A percentile compares a stretch with the other conserved stretches of the same genome.
These are phyloP conservation scores for Sussaba pulchella DNA, from an alignment of 2,888 invertebrate species.

Conservation along the genomic window DNA sequence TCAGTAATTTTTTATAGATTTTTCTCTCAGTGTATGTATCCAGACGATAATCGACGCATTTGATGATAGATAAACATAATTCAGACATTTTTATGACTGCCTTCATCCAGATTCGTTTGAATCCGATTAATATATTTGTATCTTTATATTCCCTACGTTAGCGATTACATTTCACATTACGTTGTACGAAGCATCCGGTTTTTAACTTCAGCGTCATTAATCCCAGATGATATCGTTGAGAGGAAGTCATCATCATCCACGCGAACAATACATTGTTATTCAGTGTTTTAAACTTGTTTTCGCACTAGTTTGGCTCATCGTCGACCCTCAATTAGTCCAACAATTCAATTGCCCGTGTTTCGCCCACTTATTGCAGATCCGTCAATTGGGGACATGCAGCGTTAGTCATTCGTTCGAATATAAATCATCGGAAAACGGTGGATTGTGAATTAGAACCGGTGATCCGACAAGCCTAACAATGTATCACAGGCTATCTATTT, in stretches of 20 bases:
- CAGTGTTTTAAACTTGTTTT: background rate
- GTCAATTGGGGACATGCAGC: background rate
- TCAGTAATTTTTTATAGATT: too few relatives aligned
- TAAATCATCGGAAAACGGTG: constrained; percentile 22
- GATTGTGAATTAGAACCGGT: too few relatives aligned
- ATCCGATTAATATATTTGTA: constrained; percentile 45
- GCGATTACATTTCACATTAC: constrained; percentile 19
- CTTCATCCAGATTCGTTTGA: too few relatives aligned
- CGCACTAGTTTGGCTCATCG: constrained; percentile 1
- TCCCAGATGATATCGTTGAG: background rate
- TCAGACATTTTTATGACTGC: too few relatives aligned
- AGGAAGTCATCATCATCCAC: constrained; percentile 33
- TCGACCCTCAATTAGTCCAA: constrained; percentile 27
- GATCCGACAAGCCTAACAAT: too few relatives aligned
- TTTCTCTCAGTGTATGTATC: too few relatives aligned
- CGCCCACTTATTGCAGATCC: constrained; percentile 8
- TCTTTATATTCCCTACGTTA: too few relatives aligned
- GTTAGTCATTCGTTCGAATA: constrained; percentile 5
- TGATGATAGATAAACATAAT: too few relatives aligned
- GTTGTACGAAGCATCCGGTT: constrained; percentile 39
- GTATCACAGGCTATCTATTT: too few relatives aligned
- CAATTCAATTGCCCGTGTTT: constrained; percentile 38
- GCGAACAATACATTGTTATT: constrained; percentile 17
- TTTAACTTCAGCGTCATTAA: constrained; percentile 26
- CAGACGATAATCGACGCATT: too few relatives aligned